Evolutionary conservation across 2,888 invertebrate species (phyloP), one percentile per base, ranked within the genome.

Genomic region (Ormyrus thymus): DNA sequence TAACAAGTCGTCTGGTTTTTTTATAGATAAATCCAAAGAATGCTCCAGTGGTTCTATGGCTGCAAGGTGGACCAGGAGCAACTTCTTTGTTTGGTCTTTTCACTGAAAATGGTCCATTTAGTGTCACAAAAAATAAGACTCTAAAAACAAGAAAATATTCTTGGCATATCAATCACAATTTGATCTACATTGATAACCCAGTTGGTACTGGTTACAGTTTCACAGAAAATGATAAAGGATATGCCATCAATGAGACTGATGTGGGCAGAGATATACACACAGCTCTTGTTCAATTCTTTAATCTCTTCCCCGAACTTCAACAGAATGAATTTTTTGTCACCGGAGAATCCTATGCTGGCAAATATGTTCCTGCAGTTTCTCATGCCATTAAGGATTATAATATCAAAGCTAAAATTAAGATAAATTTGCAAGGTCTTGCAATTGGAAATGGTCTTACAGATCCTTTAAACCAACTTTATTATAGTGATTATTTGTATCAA

Each of bases 141-240:
- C 89, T 95, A 70, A 91, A 91, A 82, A 90, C 93, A 81, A 92
- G 96, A 58, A 93, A 95, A 84, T 95, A 94, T 84, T 93, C 95
- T 8, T 98, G 98, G 98, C 94, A 94, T 75, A 90, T 92, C 58
- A 93, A 93, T 9, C 96, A 96, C 88, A 94, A 95, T 84, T 90
- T 98, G 59, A 92, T 98, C 74, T 98, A 96, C 88, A 95, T 98
- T 76, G 98, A 98, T 89, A 98, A 97, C 89, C 98, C 98, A 0
- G 98, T 96, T 0, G 97, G 97, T 1, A 95, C 97, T 2, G 98
- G 98, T 0, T 98, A 95, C 87, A 97, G 97, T 90, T 97, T 97
- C 86, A 97, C 97, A 0, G 92, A 94, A 5, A 90, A 93, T 75
- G 93, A 94, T 29, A 92, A 90, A 75, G 97, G 97, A 0, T 97